Evolutionary conservation across 2,888 invertebrate genomes (phyloP).

Genomic region (Lasioglossum villosulum): DNA sequence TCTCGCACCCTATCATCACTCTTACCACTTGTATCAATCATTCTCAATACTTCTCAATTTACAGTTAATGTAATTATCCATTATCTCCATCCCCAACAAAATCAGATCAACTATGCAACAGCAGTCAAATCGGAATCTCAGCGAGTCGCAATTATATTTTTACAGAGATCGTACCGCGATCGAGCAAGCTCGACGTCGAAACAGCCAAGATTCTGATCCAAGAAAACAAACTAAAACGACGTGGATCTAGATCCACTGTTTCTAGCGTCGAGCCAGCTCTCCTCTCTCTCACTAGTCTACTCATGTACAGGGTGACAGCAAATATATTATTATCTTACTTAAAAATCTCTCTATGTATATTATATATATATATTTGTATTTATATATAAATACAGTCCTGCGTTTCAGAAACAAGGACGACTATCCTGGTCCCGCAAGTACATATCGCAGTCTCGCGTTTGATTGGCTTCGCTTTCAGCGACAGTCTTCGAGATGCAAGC

Average conservation of each 20-base stretch:
- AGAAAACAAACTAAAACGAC: not conserved
- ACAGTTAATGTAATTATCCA: not conserved
- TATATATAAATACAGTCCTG: slow-evolving; percentile 75
- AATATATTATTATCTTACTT: slow-evolving; percentile 76
- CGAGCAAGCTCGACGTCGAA: not conserved
- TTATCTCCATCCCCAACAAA: not conserved
- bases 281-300: not conserved
- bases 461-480: slow-evolving; percentile 50
- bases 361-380: slow-evolving; percentile 40
- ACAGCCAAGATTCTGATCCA: not conserved
- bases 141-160: not conserved
- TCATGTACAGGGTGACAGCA: slow-evolving; percentile 54
- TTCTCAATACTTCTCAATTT: not conserved
- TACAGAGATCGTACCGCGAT: slow-evolving; percentile 6
- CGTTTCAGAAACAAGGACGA: slow-evolving; percentile 15
- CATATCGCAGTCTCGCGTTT: slow-evolving; percentile 25
- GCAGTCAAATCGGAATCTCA: not conserved
- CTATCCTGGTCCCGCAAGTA: not conserved
- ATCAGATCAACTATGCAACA: not conserved
- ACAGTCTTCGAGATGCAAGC: slow-evolving; percentile 38
- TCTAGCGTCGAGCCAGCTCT: slow-evolving; percentile 36
- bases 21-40: not conserved
- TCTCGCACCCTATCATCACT: not conserved
- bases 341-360: slow-evolving; percentile 53
- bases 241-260: not conserved